Evolutionary conservation across 2,113 vertebrate genomes (phyloP).

Genomic region (Microtus oregoni): DNA sequence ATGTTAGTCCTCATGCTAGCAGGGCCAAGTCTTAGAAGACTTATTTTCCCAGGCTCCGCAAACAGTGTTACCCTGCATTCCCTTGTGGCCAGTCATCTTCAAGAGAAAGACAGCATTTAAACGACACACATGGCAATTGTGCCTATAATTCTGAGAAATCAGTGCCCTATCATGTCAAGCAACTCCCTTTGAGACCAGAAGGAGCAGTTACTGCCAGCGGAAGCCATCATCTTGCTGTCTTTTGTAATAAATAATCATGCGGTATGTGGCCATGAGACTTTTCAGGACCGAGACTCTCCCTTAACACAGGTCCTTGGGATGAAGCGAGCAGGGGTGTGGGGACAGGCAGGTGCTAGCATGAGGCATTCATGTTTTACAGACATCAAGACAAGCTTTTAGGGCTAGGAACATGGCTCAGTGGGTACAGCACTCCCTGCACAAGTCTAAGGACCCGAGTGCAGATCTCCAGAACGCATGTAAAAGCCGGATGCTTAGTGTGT

Average conservation of each 20-base stretch:
- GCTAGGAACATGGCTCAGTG: not conserved
- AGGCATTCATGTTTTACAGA: not conserved
- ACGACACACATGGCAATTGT: not conserved
- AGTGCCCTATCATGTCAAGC: not conserved
- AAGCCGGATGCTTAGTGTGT: not conserved
- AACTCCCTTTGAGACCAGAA: slow-evolving; percentile 27
- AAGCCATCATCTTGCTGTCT: slow-evolving; percentile 14
- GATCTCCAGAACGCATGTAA: no score
- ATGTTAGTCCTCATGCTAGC: no score
- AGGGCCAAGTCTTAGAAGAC: not conserved
- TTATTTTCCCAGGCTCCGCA: not conserved
- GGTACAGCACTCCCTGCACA: not conserved
- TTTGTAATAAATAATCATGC: not conserved
- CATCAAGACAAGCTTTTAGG: not conserved
- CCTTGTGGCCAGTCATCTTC: not conserved
- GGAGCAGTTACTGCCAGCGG: not conserved
- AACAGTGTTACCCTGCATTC: not conserved
- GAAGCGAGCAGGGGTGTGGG: not conserved
- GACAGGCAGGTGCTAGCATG: not conserved
- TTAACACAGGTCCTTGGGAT: accelerated
- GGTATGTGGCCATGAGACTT: not conserved
- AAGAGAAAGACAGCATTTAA: not conserved
- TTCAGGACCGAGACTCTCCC: not conserved
- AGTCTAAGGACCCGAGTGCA: not conserved
- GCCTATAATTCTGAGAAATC: not conserved